phyloP scores from a whole-genome alignment of 2,797 vertebrate species.

The Myotis daubentonii region DNA sequence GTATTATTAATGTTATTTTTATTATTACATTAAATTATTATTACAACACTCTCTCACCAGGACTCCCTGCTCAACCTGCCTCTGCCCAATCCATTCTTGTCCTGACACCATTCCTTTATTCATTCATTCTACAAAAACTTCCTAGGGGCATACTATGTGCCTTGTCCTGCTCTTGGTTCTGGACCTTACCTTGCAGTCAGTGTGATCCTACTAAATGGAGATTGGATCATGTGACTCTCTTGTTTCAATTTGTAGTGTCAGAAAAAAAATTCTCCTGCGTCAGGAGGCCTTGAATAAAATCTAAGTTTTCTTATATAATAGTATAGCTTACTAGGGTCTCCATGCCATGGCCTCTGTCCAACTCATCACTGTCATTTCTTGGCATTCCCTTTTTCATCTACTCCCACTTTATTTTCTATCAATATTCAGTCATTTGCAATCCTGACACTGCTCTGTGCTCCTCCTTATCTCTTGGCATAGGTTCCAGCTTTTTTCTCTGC shows the following conservation, averaged over 20 bases:
- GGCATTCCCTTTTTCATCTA: neutral
- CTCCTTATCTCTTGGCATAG: neutral
- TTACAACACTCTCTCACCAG: neutral
- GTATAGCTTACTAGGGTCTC: neutral
- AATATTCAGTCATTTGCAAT: neutral
- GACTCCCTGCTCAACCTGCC: neutral
- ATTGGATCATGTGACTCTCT: neutral
- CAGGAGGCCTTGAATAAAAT: neutral
- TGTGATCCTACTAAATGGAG: neutral
- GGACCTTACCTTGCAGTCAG: neutral
- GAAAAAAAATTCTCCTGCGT: neutral
- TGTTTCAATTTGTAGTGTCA: neutral
- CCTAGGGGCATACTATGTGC: neutral
- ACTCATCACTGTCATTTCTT: neutral
- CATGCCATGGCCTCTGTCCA: neutral
- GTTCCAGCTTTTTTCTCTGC: neutral
- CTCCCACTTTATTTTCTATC: neutral
- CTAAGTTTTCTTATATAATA: neutral
- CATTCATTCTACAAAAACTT: neutral
- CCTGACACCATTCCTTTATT: neutral
- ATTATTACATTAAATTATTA: constrained; percentile 27
- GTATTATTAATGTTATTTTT: neutral
- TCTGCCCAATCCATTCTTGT: neutral
- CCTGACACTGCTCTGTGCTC: neutral
- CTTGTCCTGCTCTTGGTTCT: neutral